Evolutionary conservation across 2,888 invertebrate species (phyloP).

Genomic region (Herminia tarsipennalis): DNA sequence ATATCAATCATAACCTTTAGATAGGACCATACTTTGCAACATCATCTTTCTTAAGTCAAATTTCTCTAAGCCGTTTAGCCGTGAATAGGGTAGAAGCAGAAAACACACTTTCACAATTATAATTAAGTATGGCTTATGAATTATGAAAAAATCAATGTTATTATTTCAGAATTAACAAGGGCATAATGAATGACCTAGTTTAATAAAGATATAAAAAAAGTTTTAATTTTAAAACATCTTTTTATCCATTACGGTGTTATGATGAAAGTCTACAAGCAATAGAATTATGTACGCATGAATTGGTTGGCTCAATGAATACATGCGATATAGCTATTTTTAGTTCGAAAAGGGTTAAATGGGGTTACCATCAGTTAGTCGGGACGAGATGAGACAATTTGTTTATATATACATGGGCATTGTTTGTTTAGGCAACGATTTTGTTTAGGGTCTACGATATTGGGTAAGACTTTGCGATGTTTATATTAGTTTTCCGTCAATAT

Average conservation of each 20-base stretch:
- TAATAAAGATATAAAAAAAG: not conserved
- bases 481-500: slow-evolving; percentile 14
- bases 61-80: too few species aligned
- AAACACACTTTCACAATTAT: too few species aligned
- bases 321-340: slow-evolving; percentile 48
- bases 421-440: slow-evolving; percentile 35
- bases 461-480: slow-evolving; percentile 13
- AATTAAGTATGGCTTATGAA: too few species aligned
- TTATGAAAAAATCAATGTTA: too few species aligned
- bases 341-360: slow-evolving; percentile 45
- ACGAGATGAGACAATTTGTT: slow-evolving; percentile 40
- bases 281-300: slow-evolving; percentile 43
- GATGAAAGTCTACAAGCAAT: slow-evolving; percentile 38
- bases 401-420: slow-evolving; percentile 20
- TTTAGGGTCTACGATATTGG: slow-evolving; percentile 22
- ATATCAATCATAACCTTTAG: too few species aligned
- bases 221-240: not conserved
- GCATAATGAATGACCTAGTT: not conserved
- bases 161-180: too few species aligned
- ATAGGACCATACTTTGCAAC: too few species aligned
- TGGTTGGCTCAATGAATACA: slow-evolving; percentile 45
- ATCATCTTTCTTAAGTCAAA: too few species aligned
- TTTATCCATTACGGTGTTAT: slow-evolving; percentile 29
- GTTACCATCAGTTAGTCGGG: slow-evolving; percentile 35
- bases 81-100: too few species aligned